Percentiles rank a stretch among this genome's conserved stretches.
Evolutionary conservation across 2,113 vertebrate genomes (phyloP).

Genomic region (Ptychochromis oligacanthus): DNA sequence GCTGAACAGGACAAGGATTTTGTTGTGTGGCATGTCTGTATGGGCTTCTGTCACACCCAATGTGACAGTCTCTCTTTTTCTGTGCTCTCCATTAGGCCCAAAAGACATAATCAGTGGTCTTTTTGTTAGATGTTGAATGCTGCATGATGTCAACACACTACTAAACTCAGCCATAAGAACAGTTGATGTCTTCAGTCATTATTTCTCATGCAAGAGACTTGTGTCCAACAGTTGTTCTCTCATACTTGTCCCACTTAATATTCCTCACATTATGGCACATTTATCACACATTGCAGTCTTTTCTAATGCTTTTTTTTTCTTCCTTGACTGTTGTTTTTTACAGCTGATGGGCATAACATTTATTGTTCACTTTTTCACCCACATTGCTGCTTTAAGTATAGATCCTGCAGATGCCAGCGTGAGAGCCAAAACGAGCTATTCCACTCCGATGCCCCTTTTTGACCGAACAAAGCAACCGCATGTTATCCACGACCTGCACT

Average conservation of each 20-base stretch:
- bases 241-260: background rate
- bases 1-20: conserved; percentile 47
- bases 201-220: conserved; percentile 28
- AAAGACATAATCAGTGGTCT: conserved; percentile 40
- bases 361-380: conserved; percentile 69
- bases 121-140: conserved; percentile 55
- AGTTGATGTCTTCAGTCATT: conserved; percentile 34
- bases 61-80: conserved; percentile 40
- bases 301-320: background rate
- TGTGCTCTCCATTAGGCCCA: conserved; percentile 19
- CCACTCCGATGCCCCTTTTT: conserved; percentile 71
- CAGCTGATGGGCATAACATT: conserved; percentile 73
- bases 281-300: background rate
- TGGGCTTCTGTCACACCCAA: conserved; percentile 43
- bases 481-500: conserved; percentile 82
- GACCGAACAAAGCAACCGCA: conserved; percentile 76
- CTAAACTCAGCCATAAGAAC: conserved; percentile 6
- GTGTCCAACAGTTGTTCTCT: conserved; percentile 5
- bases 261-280: background rate
- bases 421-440: conserved; percentile 74
- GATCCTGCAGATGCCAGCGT: conserved; percentile 79
- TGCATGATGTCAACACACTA: conserved; percentile 42
- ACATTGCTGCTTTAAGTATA: conserved; percentile 71
- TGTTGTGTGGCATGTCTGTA: conserved; percentile 44
- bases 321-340: conserved; percentile 67